phyloP scores from a whole-genome alignment of 2,113 vertebrate genomes.

The Chamaea fasciata region DNA sequence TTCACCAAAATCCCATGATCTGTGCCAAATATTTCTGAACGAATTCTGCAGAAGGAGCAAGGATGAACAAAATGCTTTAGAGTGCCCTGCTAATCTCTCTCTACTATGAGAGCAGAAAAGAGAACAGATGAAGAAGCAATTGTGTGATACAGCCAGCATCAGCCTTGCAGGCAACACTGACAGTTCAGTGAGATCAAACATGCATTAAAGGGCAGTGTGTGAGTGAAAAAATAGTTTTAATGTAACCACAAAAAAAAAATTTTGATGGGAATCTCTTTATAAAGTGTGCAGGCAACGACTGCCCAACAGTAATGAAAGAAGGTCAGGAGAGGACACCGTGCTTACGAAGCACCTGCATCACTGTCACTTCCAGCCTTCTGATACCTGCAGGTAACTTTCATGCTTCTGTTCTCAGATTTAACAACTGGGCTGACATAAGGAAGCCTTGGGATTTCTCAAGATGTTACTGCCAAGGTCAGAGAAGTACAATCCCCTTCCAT shows the following conservation, averaged over 20 bases:
- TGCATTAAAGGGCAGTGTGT: background rate
- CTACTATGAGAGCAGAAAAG: background rate
- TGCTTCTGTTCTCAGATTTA: background rate
- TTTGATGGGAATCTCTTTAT: background rate
- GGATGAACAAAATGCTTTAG: background rate
- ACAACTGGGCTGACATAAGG: background rate
- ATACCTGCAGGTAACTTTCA: background rate
- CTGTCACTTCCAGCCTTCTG: background rate
- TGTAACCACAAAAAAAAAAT: background rate
- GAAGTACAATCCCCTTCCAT: background rate
- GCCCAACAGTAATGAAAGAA: background rate
- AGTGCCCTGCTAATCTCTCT: background rate
- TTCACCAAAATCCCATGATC: background rate
- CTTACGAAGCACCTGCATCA: background rate
- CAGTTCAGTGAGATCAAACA: background rate
- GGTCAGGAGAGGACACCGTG: background rate
- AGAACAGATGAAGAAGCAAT: background rate
- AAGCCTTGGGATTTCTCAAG: background rate
- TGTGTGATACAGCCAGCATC: background rate
- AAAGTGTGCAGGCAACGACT: background rate
- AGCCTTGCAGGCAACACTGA: background rate
- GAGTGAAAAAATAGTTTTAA: background rate
- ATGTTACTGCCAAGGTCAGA: background rate
- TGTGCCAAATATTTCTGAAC: background rate
- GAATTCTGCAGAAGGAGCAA: background rate